Percentiles rank a stretch among this genome's conserved stretches.
phyloP scores from a whole-genome alignment of 2,797 vertebrate species.

The Adelosebastes latens region DNA sequence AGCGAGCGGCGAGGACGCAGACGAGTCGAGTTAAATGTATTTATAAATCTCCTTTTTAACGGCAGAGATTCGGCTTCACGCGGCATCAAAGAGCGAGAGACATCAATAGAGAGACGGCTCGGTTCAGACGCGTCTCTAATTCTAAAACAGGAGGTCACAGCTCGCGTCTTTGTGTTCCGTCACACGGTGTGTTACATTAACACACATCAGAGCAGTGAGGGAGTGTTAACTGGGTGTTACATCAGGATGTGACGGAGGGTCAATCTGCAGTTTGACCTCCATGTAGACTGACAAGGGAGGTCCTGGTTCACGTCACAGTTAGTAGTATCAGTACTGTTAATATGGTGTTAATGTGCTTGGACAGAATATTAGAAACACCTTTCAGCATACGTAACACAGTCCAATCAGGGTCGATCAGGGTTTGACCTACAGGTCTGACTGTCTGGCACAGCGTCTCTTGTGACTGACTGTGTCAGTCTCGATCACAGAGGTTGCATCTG shows the following conservation, averaged over 20 bases:
- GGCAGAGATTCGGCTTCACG: neutral
- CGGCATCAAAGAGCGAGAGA: constrained; percentile 26
- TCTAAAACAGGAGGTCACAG: neutral
- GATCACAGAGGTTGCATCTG: no score
- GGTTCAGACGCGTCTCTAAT: neutral
- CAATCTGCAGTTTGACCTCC: neutral
- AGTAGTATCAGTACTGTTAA: no score
- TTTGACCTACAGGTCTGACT: no score
- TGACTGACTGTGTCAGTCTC: no score
- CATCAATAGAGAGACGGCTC: neutral
- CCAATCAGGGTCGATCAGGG: no score
- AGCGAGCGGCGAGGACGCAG: neutral
- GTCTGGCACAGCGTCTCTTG: no score
- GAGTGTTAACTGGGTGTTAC: neutral
- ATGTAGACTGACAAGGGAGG: neutral
- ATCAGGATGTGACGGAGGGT: neutral
- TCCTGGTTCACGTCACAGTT: neutral
- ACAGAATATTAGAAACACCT: neutral
- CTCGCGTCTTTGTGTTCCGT: neutral
- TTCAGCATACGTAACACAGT: no score
- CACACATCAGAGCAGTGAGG: neutral
- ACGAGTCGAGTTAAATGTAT: neutral
- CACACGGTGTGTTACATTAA: neutral
- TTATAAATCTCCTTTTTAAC: constrained; percentile 10
- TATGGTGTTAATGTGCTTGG: no score